Conservation (phyloP, 92 coral and sea anemone genomes). For the Epizoanthus fatuus region DNA sequence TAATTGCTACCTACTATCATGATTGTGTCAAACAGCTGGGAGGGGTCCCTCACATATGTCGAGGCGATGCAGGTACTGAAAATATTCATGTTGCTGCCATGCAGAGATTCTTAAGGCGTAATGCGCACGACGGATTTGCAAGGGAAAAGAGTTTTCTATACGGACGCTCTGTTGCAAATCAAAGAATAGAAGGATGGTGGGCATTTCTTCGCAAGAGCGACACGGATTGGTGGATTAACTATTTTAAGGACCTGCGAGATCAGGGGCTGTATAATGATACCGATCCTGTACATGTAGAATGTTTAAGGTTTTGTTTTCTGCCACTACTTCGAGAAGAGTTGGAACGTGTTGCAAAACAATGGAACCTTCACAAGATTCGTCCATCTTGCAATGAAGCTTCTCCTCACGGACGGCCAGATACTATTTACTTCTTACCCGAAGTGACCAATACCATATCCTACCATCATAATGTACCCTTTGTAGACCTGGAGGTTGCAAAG, state of each 20-base stretch:
- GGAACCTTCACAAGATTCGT: conserved; percentile 77
- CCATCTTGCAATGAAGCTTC: conserved; percentile 73
- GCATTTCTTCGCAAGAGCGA: conserved; percentile 44
- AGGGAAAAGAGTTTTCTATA: conserved; percentile 61
- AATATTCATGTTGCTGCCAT: conserved; percentile 74
- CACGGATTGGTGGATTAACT: conserved; percentile 70
- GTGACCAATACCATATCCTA: conserved; percentile 56
- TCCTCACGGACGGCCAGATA: conserved; percentile 74
- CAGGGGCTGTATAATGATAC: conserved; percentile 63
- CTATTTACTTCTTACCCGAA: conserved; percentile 59
- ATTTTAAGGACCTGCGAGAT: conserved; percentile 48
- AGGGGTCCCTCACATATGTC: conserved; percentile 63
- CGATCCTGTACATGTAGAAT: conserved; percentile 65
- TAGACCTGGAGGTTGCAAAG: conserved; percentile 63
- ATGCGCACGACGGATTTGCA: conserved; percentile 67
- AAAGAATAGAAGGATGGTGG: conserved; percentile 71
- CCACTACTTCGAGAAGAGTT: conserved; percentile 50
- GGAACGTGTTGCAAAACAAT: conserved; percentile 61
- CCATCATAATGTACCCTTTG: conserved; percentile 44
- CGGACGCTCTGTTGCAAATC: conserved; percentile 66
- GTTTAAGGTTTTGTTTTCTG: conserved; percentile 72
- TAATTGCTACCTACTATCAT: conserved; percentile 62
- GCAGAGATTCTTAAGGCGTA: conserved; percentile 77
- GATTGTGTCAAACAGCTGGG: conserved; percentile 67
- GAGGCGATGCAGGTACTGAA: conserved; percentile 78